Percentiles rank a stretch among this genome's conserved stretches.
Evolutionary conservation across 2,888 invertebrate genomes (phyloP).

Genomic region (Aphodius sticticus): DNA sequence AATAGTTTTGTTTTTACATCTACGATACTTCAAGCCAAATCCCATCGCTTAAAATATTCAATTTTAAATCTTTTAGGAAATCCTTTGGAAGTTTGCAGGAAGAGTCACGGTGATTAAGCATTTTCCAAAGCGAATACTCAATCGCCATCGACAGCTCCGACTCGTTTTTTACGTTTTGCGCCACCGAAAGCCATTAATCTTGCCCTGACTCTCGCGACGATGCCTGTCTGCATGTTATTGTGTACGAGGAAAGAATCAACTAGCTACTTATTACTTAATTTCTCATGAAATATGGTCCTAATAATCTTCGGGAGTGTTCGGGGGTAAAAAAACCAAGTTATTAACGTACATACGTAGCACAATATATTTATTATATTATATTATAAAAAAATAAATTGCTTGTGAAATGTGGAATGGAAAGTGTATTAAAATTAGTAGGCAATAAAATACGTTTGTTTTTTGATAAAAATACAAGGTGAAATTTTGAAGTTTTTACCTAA

Average conservation of each 20-base stretch:
- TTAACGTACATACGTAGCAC: too few species aligned
- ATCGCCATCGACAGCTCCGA: not conserved
- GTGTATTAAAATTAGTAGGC: too few species aligned
- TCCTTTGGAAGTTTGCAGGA: not conserved
- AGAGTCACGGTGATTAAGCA: not conserved
- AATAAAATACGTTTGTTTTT: too few species aligned
- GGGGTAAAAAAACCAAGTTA: too few species aligned
- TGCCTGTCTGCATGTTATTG: slow-evolving; percentile 4
- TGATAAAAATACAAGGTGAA: too few species aligned
- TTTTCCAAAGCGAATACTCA: not conserved
- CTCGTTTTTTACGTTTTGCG: not conserved
- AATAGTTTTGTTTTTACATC: not conserved
- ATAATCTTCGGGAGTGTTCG: not conserved
- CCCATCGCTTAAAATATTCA: not conserved
- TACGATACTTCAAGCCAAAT: not conserved
- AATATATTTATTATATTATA: too few species aligned
- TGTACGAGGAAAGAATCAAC: not conserved
- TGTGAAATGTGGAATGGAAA: too few species aligned
- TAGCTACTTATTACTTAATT: not conserved
- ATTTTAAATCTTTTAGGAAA: not conserved
- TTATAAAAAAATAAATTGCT: too few species aligned
- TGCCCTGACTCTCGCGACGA: not conserved
- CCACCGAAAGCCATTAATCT: not conserved
- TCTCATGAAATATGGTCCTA: not conserved
- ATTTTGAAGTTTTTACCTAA: too few species aligned